These are phyloP conservation scores for Heteronetta atricapilla DNA, from an alignment of 2,113 vertebrate genomes.

Conservation along the genomic window DNA sequence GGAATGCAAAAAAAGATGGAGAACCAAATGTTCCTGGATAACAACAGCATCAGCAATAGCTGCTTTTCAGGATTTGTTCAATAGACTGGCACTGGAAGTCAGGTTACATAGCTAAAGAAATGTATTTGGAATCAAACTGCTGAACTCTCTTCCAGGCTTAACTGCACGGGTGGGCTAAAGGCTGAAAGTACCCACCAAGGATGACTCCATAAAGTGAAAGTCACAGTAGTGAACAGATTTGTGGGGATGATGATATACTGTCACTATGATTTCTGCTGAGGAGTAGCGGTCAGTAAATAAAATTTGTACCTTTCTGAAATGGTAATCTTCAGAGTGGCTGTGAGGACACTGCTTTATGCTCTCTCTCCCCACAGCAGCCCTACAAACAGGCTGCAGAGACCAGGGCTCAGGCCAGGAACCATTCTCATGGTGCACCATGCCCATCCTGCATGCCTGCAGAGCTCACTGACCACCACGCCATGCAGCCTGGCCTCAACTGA, in stretches of 20 bases:
- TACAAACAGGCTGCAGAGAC: not conserved
- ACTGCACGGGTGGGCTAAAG: not conserved
- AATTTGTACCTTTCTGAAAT: not conserved
- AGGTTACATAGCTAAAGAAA: not conserved
- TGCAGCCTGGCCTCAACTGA: not conserved
- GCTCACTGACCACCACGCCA: not conserved
- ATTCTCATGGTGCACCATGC: rapidly evolving
- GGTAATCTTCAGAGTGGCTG: no score
- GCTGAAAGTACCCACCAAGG: not conserved
- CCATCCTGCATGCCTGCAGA: no score
- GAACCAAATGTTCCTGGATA: not conserved
- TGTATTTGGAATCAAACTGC: not conserved
- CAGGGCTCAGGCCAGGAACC: not conserved
- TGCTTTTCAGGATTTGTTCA: not conserved
- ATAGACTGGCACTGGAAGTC: not conserved
- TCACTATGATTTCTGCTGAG: not conserved
- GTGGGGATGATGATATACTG: no score
- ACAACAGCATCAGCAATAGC: not conserved
- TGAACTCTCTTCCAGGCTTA: not conserved
- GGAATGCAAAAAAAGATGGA: not conserved
- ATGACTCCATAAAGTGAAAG: not conserved
- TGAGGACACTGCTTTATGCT: not conserved
- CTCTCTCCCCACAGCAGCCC: not conserved
- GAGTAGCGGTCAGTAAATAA: not conserved
- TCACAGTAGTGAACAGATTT: not conserved